Evolutionary conservation across 2,888 invertebrate species (phyloP).

Genomic region (Parochlus steinenii): DNA sequence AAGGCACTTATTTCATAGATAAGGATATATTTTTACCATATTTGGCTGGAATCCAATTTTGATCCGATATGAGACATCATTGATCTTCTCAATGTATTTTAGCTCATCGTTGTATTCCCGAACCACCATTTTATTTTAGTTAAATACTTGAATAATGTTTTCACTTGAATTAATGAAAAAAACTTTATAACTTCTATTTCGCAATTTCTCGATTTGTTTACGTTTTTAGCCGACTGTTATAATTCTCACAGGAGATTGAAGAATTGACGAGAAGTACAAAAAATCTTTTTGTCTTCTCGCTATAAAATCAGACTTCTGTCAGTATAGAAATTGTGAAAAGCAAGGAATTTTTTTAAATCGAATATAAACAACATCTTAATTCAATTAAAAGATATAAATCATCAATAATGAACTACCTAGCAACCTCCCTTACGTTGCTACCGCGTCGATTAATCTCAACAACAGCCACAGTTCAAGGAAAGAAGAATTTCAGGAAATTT

Average conservation of each 20-base stretch:
- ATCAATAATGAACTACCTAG: conserved; percentile 6
- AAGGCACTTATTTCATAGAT: no score
- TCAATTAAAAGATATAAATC: background rate
- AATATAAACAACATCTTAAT: background rate
- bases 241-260: background rate
- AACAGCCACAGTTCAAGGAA: conserved; percentile 38
- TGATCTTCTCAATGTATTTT: conserved; percentile 79
- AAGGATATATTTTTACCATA: no score
- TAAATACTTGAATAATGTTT: background rate
- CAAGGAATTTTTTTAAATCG: no score
- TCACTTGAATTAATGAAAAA: background rate
- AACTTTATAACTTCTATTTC: background rate
- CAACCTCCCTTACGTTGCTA: background rate
- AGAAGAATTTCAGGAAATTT: conserved; percentile 72
- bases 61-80: conserved; percentile 74
- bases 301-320: no score
- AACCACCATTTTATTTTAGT: conserved; percentile 54
- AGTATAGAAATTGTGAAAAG: no score
- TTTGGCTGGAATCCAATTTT: conserved; percentile 98
- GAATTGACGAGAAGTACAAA: background rate
- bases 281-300: no score
- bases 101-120: conserved; percentile 85
- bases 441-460: conserved; percentile 33
- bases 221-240: background rate
- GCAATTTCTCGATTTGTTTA: background rate